A percentile compares a stretch with the other conserved stretches of the same genome.
phyloP scores from a whole-genome alignment of 2,888 invertebrate genomes.

The Mellilla xanthometata region DNA sequence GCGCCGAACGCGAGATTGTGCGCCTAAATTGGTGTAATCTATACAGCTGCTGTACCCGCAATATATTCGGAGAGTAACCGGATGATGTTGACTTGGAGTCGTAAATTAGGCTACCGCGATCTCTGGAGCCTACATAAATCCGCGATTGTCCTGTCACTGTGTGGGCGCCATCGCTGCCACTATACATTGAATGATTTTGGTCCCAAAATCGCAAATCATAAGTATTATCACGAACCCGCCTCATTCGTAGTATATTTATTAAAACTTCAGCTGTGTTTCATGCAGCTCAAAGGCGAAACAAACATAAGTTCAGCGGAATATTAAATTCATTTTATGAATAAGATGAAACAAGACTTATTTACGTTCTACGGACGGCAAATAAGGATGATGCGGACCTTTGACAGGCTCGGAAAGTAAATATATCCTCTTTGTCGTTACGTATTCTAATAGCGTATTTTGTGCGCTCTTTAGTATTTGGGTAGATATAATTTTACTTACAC shows the following conservation, averaged over 20 bases:
- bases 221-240: neutral
- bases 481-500: no score
- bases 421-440: conserved; percentile 3
- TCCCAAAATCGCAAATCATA: neutral
- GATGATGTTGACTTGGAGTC: conserved; percentile 27
- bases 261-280: conserved; percentile 2
- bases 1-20: neutral
- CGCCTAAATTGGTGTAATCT: conserved; percentile 13
- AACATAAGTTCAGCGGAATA: conserved; percentile 5
- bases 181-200: conserved; percentile 9
- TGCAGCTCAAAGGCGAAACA: neutral
- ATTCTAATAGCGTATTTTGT: conserved; percentile 1
- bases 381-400: conserved; percentile 48
- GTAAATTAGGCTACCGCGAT: conserved; percentile 50
- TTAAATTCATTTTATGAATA: conserved; percentile 24
- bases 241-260: conserved; percentile 1
- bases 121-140: conserved; percentile 55
- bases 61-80: conserved; percentile 26
- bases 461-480: neutral
- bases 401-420: conserved; percentile 42
- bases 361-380: conserved; percentile 49
- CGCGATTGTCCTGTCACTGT: conserved; percentile 66
- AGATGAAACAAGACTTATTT: conserved; percentile 35
- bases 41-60: conserved; percentile 24
- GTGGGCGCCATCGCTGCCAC: conserved; percentile 9